Conservation (phyloP, 2,797 vertebrate genomes). For the Buphagus erythrorhynchus region DNA sequence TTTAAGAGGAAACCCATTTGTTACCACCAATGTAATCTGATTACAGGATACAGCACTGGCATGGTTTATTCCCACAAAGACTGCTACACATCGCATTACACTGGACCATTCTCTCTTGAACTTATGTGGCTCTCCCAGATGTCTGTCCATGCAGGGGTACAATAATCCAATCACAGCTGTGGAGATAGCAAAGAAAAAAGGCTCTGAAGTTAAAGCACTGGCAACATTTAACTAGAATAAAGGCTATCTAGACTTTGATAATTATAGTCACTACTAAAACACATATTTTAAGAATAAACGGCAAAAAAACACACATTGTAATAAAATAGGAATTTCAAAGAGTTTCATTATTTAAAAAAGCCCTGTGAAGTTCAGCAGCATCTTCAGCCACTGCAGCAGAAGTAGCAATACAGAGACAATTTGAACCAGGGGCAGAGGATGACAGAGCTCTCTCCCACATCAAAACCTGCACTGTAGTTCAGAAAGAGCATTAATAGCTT, state of each 20-base stretch:
- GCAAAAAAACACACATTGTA: not conserved
- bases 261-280: not conserved
- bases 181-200: slow-evolving; percentile 37
- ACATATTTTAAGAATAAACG: not conserved
- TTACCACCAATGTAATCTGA: not conserved
- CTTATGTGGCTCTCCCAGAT: slow-evolving; percentile 93
- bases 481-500: not conserved
- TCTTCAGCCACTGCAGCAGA: not conserved
- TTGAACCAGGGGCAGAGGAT: not conserved
- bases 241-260: not conserved
- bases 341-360: not conserved
- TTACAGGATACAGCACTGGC: slow-evolving; percentile 93
- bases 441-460: not conserved
- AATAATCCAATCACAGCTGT: slow-evolving; percentile 91
- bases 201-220: slow-evolving; percentile 35
- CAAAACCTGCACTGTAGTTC: not conserved
- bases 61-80: slow-evolving; percentile 97
- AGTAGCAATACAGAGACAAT: not conserved
- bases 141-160: slow-evolving; percentile 95
- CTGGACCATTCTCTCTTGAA: slow-evolving; percentile 98
- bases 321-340: not conserved
- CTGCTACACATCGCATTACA: slow-evolving; percentile 96
- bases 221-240: not conserved
- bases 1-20: slow-evolving; percentile 3
- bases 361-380: not conserved